Conservation (phyloP, 2,113 vertebrate genomes). For the Syrrhaptes paradoxus region DNA sequence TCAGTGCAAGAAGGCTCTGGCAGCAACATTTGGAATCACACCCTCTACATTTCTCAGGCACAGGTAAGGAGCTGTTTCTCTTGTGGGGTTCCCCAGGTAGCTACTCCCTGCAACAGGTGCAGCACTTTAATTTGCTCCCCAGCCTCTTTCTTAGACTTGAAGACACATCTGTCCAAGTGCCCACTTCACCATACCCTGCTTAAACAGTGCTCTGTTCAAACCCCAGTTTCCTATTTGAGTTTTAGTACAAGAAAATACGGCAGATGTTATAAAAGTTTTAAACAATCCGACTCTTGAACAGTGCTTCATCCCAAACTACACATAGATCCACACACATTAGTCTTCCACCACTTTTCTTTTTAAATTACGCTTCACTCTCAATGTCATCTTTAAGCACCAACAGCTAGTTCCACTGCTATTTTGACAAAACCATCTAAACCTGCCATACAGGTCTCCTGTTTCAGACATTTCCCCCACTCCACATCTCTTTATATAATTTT, state of each 20-base stretch:
- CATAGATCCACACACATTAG: neutral
- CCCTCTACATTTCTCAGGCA: neutral
- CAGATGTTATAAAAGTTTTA: neutral
- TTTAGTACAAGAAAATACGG: too few species aligned
- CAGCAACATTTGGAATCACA: neutral
- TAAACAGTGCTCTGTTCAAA: neutral
- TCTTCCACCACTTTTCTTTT: neutral
- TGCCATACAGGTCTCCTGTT: fast-evolving
- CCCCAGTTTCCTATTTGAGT: neutral
- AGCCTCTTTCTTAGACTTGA: neutral
- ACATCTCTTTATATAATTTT: fast-evolving
- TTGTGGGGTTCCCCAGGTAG: neutral
- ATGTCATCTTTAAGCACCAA: neutral
- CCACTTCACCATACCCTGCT: neutral
- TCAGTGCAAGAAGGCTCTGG: neutral
- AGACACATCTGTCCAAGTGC: neutral
- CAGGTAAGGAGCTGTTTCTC: neutral
- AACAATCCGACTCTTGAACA: neutral
- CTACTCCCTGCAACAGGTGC: neutral
- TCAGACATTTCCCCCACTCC: neutral
- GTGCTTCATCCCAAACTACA: neutral
- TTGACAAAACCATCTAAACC: neutral
- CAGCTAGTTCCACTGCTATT: neutral
- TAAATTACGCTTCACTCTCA: neutral
- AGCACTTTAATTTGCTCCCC: neutral